Evolutionary conservation across 2,113 vertebrate genomes (phyloP).

Genomic region (Dipodomys spectabilis): DNA sequence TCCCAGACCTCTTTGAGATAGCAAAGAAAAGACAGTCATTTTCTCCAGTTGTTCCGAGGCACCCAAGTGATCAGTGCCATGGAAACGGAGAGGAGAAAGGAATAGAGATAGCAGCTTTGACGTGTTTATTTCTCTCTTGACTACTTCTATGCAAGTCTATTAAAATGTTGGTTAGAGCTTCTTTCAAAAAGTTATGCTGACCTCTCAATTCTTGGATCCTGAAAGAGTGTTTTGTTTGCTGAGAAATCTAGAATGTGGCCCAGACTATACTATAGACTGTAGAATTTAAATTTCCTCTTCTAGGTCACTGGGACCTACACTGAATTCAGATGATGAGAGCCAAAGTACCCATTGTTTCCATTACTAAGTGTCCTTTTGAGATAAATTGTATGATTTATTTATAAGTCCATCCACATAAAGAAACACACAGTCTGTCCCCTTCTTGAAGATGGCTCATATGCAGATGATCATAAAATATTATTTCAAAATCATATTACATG

Average conservation of each 20-base stretch:
- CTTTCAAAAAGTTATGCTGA: constrained; percentile 58
- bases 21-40: constrained; percentile 54
- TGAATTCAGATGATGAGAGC: background rate
- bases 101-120: constrained; percentile 38
- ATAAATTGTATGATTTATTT: background rate
- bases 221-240: constrained; percentile 21
- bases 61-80: constrained; percentile 59
- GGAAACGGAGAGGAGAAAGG: constrained; percentile 33
- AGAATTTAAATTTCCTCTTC: constrained; percentile 54
- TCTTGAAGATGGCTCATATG: background rate
- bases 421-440: background rate
- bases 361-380: constrained; percentile 30
- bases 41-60: constrained; percentile 5
- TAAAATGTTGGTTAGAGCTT: constrained; percentile 58
- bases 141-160: constrained; percentile 24
- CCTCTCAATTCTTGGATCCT: constrained; percentile 45
- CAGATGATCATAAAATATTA: constrained; percentile 8
- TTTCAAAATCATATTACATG: background rate
- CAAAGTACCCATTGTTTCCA: background rate
- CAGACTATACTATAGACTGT: constrained; percentile 14
- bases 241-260: constrained; percentile 47
- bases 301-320: constrained; percentile 37
- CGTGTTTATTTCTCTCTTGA: constrained; percentile 51
- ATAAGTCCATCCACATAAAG: background rate
- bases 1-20: constrained; percentile 57